phyloP scores from a whole-genome alignment of 2,888 invertebrate genomes.

The Fragum whitleyi region DNA sequence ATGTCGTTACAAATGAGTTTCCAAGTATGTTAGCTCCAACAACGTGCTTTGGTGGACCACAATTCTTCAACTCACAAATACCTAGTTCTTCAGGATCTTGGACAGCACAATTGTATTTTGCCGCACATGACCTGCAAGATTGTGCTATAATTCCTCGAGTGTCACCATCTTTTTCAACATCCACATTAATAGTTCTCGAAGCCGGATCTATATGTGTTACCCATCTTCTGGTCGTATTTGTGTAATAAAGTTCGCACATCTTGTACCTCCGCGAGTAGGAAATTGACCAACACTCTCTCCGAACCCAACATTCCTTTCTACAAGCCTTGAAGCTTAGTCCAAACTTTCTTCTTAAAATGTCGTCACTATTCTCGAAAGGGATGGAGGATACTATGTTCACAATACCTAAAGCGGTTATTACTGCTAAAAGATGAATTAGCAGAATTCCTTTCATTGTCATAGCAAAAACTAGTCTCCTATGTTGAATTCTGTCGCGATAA shows the following conservation, averaged over 20 bases:
- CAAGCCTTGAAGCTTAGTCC: not conserved
- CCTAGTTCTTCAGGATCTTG: not conserved
- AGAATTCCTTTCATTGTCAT: too few relatives aligned
- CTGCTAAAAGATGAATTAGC: too few relatives aligned
- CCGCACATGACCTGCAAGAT: not conserved
- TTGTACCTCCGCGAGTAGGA: not conserved
- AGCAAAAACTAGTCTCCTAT: too few relatives aligned
- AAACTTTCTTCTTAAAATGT: not conserved
- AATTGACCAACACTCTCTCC: not conserved
- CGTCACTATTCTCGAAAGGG: not conserved
- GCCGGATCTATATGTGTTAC: not conserved
- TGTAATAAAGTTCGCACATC: not conserved
- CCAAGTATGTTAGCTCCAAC: not conserved
- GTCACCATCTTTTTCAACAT: not conserved
- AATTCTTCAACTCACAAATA: constrained; percentile 6
- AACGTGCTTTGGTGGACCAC: not conserved
- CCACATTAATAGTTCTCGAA: not conserved
- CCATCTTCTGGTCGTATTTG: not conserved
- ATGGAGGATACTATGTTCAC: not conserved
- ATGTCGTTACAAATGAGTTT: not conserved
- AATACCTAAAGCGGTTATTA: not conserved
- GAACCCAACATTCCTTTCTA: not conserved
- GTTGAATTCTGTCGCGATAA: too few relatives aligned
- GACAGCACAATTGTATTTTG: not conserved
- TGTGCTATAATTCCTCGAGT: not conserved